A percentile compares a stretch with the other conserved stretches of the same genome.
These are phyloP conservation scores for Diorhabda elongata DNA, from an alignment of 1,140 invertebrate genomes.

Conservation along the genomic window DNA sequence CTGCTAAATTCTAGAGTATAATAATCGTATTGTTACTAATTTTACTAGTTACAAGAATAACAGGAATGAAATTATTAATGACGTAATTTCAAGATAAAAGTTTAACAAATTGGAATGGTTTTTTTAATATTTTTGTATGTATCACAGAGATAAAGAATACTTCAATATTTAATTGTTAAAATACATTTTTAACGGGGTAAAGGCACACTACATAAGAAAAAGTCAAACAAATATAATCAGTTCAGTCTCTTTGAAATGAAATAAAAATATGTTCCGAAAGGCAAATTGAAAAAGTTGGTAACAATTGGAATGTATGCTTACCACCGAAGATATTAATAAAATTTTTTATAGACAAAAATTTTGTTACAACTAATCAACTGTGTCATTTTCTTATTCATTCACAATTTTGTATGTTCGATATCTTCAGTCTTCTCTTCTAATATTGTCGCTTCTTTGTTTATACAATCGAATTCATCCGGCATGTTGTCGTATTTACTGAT, in stretches of 20 bases:
- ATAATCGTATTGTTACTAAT: neutral
- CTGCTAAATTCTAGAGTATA: neutral
- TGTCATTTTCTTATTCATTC: neutral
- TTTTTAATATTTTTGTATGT: neutral
- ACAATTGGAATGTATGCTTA: too few relatives aligned
- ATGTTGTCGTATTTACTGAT: constrained; percentile 34
- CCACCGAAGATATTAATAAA: too few relatives aligned
- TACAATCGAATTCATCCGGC: constrained; percentile 11
- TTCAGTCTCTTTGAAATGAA: neutral
- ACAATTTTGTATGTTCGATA: constrained; percentile 30
- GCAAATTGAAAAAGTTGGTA: too few relatives aligned
- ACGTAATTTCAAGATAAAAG: neutral
- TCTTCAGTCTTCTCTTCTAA: constrained; percentile 30
- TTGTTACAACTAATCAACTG: too few relatives aligned
- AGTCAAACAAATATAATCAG: neutral
- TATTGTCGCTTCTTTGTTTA: constrained; percentile 26
- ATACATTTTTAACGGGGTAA: neutral
- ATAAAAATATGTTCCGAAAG: too few relatives aligned
- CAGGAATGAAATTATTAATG: constrained; percentile 3
- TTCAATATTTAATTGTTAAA: neutral
- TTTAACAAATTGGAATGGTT: neutral
- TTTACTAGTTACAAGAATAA: neutral
- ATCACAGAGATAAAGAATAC: neutral
- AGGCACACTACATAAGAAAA: too few relatives aligned
- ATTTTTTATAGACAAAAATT: too few relatives aligned